Base-by-base conservation (phyloP, 2,888 invertebrate genomes). In the Tenthredo mesomela region DNA sequence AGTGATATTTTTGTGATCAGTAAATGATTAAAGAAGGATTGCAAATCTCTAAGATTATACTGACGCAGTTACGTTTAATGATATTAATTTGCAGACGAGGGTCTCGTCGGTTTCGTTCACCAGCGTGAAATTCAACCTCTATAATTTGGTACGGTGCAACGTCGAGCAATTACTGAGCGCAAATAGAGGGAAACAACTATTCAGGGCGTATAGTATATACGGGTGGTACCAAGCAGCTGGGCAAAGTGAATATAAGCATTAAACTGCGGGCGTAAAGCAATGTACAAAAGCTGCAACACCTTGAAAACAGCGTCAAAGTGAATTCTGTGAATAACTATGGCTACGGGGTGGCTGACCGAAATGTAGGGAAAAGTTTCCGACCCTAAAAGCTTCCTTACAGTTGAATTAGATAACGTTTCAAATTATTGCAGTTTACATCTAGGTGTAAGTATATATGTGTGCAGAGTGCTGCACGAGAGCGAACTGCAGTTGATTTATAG, bases 111-210 rank as follows among this genome's bases (percentile, higher is more conserved):
- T 61, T 61, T 67, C 29, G 61, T 61, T 61, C 7, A 33, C 73
- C 73, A 40, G 15, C 10, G 21, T 71, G 43, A 73, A 73, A 25
- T 47, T 40, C 18, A 7, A 73, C 43, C 73, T 73, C 73, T 25
- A 73, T 21, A 73, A 43, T 73, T 73, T 47, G 21, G 73, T 4
- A 73, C 21, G 43, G 21, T 73, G 43, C 40, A 43, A 73, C 71
- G 71, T 73, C 71, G 43, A 73, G 40, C 61, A 61, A 61, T 80
- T 61, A 80, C 80, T 21, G 58, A 40, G 80, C 61, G 61, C 40
- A 80, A 61, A 61, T 80, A 80, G 80, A 80, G 61, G 40, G 80
- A 80, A 80, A 80, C 80, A 61, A 61, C 37, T 33, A 58, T 61
- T 80, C 58, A 21, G 37, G 78, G 37, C 15, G 43, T 75, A 25